These are phyloP conservation scores for Aphidoletes aphidimyza DNA, from an alignment of 2,888 invertebrate species.

Conservation along the genomic window DNA sequence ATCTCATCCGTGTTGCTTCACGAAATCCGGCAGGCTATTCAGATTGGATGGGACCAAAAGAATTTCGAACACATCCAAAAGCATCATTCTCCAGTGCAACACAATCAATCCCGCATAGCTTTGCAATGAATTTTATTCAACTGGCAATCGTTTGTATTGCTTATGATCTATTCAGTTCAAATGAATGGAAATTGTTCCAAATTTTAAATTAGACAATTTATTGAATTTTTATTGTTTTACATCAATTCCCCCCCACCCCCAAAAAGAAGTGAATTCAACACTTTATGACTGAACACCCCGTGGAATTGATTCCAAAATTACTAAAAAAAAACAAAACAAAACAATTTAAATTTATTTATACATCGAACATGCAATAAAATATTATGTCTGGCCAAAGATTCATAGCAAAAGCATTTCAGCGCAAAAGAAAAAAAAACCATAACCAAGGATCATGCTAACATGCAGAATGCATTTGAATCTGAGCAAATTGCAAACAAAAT, in stretches of 20 bases:
- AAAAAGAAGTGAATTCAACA: too few species aligned
- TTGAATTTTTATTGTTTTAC: conserved; percentile 20
- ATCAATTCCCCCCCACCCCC: too few species aligned
- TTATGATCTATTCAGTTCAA: conserved; percentile 7
- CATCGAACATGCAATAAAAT: too few species aligned
- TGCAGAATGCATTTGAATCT: neutral
- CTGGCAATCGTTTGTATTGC: neutral
- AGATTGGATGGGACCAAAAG: conserved; percentile 64
- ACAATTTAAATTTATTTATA: too few species aligned
- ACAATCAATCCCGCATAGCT: neutral
- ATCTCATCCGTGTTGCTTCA: conserved; percentile 69
- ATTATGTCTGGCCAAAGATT: too few species aligned
- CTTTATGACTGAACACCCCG: too few species aligned
- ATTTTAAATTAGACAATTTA: neutral
- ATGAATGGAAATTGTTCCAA: neutral
- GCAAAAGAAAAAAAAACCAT: too few species aligned
- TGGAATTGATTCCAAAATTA: too few species aligned
- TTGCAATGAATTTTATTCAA: conserved; percentile 10
- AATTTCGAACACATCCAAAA: conserved; percentile 61
- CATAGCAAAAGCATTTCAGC: too few species aligned
- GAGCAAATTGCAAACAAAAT: too few species aligned
- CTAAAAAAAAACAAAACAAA: too few species aligned
- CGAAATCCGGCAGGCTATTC: conserved; percentile 68
- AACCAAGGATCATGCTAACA: too few species aligned
- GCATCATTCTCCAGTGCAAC: neutral